phyloP scores from a whole-genome alignment of 2,113 vertebrate genomes.

The Dipodomys ordii region DNA sequence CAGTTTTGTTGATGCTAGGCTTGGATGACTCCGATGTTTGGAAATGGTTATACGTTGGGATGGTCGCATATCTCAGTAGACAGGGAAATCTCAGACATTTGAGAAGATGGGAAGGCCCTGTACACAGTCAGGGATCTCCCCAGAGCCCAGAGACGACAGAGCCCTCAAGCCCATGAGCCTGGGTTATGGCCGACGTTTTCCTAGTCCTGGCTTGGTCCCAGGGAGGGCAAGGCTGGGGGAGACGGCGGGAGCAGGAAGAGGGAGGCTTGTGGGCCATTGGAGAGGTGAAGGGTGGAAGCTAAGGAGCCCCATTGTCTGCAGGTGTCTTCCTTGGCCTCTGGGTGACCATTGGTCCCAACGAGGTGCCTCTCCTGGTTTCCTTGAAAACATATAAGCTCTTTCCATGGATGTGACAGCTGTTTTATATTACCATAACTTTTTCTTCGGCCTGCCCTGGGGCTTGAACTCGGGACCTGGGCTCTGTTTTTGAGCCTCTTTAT shows the following conservation, averaged over 20 bases:
- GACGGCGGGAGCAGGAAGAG: background rate
- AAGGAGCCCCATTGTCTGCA: background rate
- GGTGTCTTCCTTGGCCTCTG: background rate
- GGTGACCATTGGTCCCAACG: background rate
- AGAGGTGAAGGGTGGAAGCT: background rate
- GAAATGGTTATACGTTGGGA: background rate
- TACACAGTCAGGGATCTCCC: background rate
- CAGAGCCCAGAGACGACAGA: background rate
- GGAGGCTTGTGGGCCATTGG: background rate
- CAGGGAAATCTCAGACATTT: background rate
- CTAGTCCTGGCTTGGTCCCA: background rate
- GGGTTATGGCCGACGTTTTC: background rate
- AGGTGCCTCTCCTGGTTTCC: background rate
- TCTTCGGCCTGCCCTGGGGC: background rate
- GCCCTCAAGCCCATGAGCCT: background rate
- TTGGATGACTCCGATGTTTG: background rate
- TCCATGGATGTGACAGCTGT: background rate
- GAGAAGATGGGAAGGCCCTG: background rate
- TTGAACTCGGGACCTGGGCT: no score
- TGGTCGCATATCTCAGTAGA: background rate
- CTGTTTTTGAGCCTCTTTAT: no score
- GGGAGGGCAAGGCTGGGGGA: background rate
- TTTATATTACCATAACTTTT: conserved; percentile 36
- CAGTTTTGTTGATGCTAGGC: no score
- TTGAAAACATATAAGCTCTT: background rate